Evolutionary conservation across 2,113 vertebrate genomes (phyloP), one percentile per base, ranked within the genome.

Genomic region (Trachemys scripta): DNA sequence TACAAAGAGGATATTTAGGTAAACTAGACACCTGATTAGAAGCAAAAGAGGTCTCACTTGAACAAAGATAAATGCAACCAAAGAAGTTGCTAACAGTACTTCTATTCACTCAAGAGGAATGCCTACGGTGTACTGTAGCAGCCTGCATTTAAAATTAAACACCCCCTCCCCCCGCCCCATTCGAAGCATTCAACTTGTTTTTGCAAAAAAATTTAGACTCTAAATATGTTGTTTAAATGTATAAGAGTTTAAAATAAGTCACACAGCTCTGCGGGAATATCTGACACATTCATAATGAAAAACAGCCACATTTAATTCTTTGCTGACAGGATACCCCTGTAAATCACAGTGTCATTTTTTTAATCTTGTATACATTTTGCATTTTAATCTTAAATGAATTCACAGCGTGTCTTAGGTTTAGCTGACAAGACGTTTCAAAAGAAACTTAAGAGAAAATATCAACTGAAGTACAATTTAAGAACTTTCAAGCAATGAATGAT

Each of bases 191-290:
- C 90, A 92, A 94, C 96, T 97, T 97, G 89, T 25, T 95, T 97
- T 95, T 84, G 50, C 87, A 85, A 95, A 97, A 90, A 87, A 65
- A 79, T 90, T 92, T 54, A 95, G 93, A 95, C 91, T 88, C 95
- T 98, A 98, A 98, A 53, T 94, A 98, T 98, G 96, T 98, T 97
- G 98, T 98, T 98, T 98, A 98, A 98, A 98, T 98, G 97, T 94
- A 89, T 95, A 98, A 98, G 90, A 96, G 80, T 98, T 98, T 97
- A 96, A 97, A 97, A 91, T 97, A 98, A 97, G 82, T 98, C 96
- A 96, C 82, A 81, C 81, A 87, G 81, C 86, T 96, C 93, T 85
- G 93, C 93, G 91, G 97, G 90, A 95, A 65, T 90, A 96, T 92
- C 27, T 97, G 97, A 98, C 98, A 98, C 85, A 84, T 95, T 96